phyloP scores from a whole-genome alignment of 2,797 vertebrate species.

The Nannoperca obscura region DNA sequence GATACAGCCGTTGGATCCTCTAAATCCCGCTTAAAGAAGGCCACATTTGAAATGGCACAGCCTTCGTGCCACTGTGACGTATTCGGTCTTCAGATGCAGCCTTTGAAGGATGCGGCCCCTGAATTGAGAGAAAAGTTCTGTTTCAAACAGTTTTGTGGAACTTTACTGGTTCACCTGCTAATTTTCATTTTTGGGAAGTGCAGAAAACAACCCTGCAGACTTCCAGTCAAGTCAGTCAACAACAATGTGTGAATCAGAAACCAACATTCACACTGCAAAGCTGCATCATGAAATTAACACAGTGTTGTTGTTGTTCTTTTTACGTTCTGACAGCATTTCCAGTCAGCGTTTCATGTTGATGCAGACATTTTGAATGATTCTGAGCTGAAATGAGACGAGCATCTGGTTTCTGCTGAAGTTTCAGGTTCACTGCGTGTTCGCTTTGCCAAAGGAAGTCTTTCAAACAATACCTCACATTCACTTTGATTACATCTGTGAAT shows the following conservation, averaged over 20 bases:
- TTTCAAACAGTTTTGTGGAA: neutral
- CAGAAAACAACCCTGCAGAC: conserved; percentile 2
- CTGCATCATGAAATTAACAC: neutral
- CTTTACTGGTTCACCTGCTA: neutral
- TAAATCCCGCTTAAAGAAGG: no score
- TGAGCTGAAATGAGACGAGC: conserved; percentile 44
- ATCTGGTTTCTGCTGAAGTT: conserved; percentile 45
- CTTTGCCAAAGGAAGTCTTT: conserved; percentile 48
- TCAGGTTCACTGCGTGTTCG: conserved; percentile 40
- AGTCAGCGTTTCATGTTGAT: conserved; percentile 7
- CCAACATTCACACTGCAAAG: conserved; percentile 9
- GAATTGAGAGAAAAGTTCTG: no score
- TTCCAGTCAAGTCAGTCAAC: neutral
- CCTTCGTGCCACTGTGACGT: no score
- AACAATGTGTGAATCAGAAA: conserved; percentile 10
- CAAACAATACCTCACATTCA: conserved; percentile 27
- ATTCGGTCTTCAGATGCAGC: no score
- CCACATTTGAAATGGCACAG: no score
- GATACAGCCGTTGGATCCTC: no score
- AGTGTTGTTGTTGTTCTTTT: neutral
- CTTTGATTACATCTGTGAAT: conserved; percentile 54
- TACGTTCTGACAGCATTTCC: conserved; percentile 15
- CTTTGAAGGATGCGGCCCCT: no score
- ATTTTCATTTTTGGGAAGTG: neutral
- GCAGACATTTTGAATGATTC: neutral